Percentiles rank a stretch among this genome's conserved stretches.
These are phyloP conservation scores for Pseudopodoces humilis DNA, from an alignment of 2,113 vertebrate species.

Conservation along the genomic window DNA sequence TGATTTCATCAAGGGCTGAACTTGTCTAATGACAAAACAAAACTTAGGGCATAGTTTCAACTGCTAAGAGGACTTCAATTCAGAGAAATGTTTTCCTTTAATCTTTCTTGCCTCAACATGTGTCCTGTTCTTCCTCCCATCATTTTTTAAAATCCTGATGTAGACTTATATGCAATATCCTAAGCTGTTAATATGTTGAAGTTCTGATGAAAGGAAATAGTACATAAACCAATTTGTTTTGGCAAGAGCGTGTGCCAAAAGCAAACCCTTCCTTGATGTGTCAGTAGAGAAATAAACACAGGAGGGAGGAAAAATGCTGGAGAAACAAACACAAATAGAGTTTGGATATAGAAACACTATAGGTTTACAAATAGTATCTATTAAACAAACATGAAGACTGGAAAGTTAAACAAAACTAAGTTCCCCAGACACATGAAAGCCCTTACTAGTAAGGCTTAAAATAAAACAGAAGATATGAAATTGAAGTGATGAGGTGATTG, in stretches of 20 bases:
- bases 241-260: conserved; percentile 64
- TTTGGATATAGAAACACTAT: conserved; percentile 48
- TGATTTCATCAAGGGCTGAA: background rate
- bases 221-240: conserved; percentile 72
- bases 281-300: conserved; percentile 75
- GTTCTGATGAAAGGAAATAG: conserved; percentile 73
- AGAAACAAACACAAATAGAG: conserved; percentile 71
- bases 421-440: conserved; percentile 71
- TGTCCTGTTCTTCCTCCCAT: conserved; percentile 43
- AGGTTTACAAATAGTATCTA: conserved; percentile 73
- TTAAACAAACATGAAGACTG: conserved; percentile 70
- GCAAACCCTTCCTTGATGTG: conserved; percentile 73
- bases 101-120: conserved; percentile 40
- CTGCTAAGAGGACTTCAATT: conserved; percentile 5
- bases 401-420: conserved; percentile 68
- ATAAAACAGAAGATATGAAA: conserved; percentile 56
- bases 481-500: conserved; percentile 47
- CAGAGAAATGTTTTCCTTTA: background rate
- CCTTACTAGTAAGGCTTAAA: conserved; percentile 35
- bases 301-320: conserved; percentile 58
- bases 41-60: background rate
- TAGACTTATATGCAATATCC: conserved; percentile 30
- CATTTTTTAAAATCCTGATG: background rate
- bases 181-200: conserved; percentile 55
- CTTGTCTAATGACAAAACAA: conserved; percentile 6